Conservation (phyloP, 2,797 vertebrate species). For the Loris lydekkerianus region DNA sequence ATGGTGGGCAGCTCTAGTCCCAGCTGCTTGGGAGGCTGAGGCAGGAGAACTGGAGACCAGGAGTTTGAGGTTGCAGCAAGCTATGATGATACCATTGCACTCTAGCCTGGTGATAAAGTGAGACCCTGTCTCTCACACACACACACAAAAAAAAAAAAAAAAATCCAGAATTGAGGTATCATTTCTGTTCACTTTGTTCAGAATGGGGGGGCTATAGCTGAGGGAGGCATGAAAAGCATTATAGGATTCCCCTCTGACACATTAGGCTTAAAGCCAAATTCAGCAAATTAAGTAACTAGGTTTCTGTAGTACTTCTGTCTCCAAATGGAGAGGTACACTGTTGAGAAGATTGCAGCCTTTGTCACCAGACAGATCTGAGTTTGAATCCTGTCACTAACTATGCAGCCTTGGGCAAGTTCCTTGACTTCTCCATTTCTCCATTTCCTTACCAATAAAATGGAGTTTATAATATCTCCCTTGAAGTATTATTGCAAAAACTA, state of each 20-base stretch:
- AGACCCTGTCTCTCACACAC: too few species aligned
- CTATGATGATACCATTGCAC: too few species aligned
- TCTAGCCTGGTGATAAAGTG: too few species aligned
- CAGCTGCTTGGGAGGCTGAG: too few species aligned
- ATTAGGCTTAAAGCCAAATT: not conserved
- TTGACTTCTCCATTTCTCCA: not conserved
- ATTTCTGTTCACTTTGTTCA: constrained; percentile 22
- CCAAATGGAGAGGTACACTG: not conserved
- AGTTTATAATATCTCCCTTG: not conserved
- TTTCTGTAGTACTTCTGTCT: constrained; percentile 18
- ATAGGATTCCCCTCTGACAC: not conserved
- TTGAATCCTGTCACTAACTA: constrained; percentile 31
- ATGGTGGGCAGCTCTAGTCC: too few species aligned
- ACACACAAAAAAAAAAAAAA: too few species aligned
- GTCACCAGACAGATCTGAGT: constrained; percentile 18
- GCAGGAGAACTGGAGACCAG: too few species aligned
- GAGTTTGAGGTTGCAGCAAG: too few species aligned
- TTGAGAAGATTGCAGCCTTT: constrained; percentile 41
- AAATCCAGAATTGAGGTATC: not conserved
- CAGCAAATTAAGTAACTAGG: not conserved
- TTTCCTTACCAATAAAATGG: constrained; percentile 6
- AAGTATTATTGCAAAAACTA: not conserved
- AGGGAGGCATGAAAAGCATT: not conserved
- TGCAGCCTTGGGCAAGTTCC: not conserved
- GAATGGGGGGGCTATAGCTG: not conserved